These are phyloP conservation scores for Agrotis clavis DNA, from an alignment of 2,888 invertebrate species.

Conservation along the genomic window DNA sequence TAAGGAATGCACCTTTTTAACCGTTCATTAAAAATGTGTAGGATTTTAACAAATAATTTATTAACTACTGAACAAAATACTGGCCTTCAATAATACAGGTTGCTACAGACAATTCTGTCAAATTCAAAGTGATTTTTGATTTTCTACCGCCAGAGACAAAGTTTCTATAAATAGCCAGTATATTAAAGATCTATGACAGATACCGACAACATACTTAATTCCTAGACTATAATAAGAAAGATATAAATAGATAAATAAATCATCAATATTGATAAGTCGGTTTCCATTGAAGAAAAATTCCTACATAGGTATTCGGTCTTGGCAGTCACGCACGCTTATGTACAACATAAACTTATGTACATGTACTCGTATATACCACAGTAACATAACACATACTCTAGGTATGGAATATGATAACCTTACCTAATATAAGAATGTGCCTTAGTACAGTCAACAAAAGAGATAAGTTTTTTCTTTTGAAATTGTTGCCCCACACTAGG, in stretches of 20 bases:
- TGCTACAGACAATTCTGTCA: too few species aligned
- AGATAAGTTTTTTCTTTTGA: too few species aligned
- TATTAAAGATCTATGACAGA: neutral
- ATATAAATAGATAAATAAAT: neutral
- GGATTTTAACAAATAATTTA: too few species aligned
- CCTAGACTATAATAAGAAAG: neutral
- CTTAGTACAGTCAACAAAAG: neutral
- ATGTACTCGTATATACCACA: conserved; percentile 8
- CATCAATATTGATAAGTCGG: conserved; percentile 33
- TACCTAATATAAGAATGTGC: conserved; percentile 26
- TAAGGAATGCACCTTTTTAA: too few species aligned
- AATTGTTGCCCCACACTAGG: too few species aligned
- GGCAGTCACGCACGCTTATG: neutral
- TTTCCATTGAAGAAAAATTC: conserved; percentile 14
- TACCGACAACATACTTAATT: neutral
- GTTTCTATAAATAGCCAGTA: too few species aligned
- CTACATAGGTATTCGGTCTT: conserved; percentile 3
- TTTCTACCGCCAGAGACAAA: too few species aligned
- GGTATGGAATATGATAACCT: conserved; percentile 37
- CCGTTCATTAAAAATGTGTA: too few species aligned
- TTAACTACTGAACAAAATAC: too few species aligned
- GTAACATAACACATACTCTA: conserved; percentile 17
- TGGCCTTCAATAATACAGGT: too few species aligned
- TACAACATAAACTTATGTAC: neutral
- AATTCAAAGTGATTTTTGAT: too few species aligned